Conservation (phyloP, 2,797 vertebrate genomes). For the Paramormyrops hopkinsi region DNA sequence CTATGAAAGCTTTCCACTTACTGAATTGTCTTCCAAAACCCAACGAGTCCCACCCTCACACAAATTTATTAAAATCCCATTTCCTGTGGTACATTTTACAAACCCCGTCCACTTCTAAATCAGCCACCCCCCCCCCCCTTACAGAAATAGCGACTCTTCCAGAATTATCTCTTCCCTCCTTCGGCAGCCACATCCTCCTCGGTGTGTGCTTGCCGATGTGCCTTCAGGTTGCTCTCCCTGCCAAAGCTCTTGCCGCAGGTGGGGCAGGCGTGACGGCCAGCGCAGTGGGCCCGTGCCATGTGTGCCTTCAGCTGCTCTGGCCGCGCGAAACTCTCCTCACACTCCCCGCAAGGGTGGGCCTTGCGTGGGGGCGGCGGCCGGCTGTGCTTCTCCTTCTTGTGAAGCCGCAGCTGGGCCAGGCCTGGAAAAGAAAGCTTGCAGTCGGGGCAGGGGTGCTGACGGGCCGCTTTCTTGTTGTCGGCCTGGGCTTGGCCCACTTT, state of each 20-base stretch:
- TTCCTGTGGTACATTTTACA: neutral
- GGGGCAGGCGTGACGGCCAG: slow-evolving; percentile 61
- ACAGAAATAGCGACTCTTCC: neutral
- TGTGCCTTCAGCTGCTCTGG: slow-evolving; percentile 67
- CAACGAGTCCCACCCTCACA: neutral
- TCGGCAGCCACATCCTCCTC: slow-evolving; percentile 19
- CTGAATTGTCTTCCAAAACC: neutral
- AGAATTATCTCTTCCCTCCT: slow-evolving; percentile 64
- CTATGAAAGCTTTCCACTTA: slow-evolving; percentile 4
- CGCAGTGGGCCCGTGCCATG: slow-evolving; percentile 57
- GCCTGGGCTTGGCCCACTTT: slow-evolving; percentile 47
- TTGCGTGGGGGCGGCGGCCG: slow-evolving; percentile 43
- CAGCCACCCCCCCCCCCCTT: slow-evolving; percentile 10
- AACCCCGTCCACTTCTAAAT: slow-evolving; percentile 11
- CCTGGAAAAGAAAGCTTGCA: slow-evolving; percentile 56
- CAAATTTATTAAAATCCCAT: neutral
- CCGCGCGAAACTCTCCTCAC: slow-evolving; percentile 68
- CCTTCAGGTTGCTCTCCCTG: slow-evolving; percentile 67
- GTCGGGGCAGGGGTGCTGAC: slow-evolving; percentile 62
- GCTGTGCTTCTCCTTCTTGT: slow-evolving; percentile 69
- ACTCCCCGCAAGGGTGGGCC: slow-evolving; percentile 63
- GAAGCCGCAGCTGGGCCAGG: slow-evolving; percentile 54
- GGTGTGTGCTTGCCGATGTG: slow-evolving; percentile 58
- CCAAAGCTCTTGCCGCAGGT: slow-evolving; percentile 70
- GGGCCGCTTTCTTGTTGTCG: slow-evolving; percentile 52